Base-by-base conservation (phyloP, 1,140 invertebrate species). In the Helicoverpa armigera region DNA sequence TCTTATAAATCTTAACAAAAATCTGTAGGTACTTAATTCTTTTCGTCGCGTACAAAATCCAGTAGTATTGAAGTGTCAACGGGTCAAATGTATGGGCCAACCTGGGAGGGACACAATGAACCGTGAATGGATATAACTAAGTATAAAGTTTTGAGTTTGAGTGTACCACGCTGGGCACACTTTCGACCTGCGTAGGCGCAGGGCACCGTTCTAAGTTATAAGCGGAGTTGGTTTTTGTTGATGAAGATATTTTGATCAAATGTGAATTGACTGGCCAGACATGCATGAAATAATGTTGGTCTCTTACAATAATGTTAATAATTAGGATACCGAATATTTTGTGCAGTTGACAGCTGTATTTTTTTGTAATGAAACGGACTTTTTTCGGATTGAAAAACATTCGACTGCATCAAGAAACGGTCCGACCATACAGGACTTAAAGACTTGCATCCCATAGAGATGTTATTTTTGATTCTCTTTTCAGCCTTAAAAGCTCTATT, bases 151-250 rank as follows among this genome's bases (percentile, higher is more conserved):
- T 61, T 61, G 75, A 67, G 50, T 74, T 60, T 74, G 75, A 67
- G 50, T 50, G 23, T 56, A 60, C 61, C 77, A 54, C 43, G 53
- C 60, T 61, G 79, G 79, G 56, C 82, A 84, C 83, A 82, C 84
- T 84, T 70, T 80, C 83, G 80, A 82, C 80, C 84, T 77, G 85
- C 82, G 86, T 87, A 82, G 86, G 86, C 82, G 83, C 69, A 7
- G 61, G 23, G 14, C 29, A 14, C 31, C 23, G 50, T 5, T 5
- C 31, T 51, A 67, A 77, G 60, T 54, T 35, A 43, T 5, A 73
- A 35, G 53, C 14, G 51, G 29, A n/a, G 43, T 7, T 29, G 51
- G 7, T n/a, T 65, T 35, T 16, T 3, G 14, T 11, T 18, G 4
- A 23, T 12, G 10, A 61, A 31, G 12, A 11, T 10, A 2, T 60